These are phyloP conservation scores for Panthera uncia DNA, from an alignment of 2,113 vertebrate genomes.

Conservation along the genomic window DNA sequence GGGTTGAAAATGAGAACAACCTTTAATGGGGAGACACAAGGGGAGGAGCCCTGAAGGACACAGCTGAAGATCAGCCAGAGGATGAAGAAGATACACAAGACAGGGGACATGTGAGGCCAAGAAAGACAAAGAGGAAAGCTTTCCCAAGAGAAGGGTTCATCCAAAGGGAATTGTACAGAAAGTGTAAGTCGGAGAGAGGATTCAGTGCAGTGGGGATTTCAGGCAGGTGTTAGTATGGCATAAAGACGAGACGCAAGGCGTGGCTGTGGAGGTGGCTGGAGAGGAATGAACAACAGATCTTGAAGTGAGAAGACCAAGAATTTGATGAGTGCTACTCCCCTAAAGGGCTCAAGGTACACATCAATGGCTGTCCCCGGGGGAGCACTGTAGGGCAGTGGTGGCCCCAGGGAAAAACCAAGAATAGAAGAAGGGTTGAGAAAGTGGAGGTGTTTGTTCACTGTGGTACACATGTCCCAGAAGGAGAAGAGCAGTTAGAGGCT, in stretches of 20 bases:
- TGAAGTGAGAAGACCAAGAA: neutral
- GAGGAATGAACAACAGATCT: too few species aligned
- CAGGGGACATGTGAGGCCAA: neutral
- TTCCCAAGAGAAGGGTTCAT: neutral
- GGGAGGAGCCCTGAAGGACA: neutral
- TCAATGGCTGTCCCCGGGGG: neutral
- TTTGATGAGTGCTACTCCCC: too few species aligned
- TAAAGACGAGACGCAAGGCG: rapidly evolving
- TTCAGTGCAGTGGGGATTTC: neutral
- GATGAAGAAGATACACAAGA: neutral
- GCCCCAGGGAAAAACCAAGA: neutral
- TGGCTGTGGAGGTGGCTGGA: neutral
- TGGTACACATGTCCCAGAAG: neutral
- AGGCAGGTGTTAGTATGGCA: neutral
- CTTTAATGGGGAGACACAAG: neutral
- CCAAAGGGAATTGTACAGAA: neutral
- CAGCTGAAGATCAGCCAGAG: neutral
- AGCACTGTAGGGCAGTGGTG: neutral
- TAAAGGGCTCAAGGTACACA: neutral
- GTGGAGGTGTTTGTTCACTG: neutral
- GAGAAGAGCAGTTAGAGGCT: neutral
- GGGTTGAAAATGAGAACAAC: neutral
- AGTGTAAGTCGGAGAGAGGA: neutral
- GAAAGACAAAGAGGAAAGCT: neutral
- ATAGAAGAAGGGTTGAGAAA: neutral